These are phyloP conservation scores for Pangasianodon gigas DNA, from an alignment of 2,113 vertebrate genomes.

Conservation along the genomic window DNA sequence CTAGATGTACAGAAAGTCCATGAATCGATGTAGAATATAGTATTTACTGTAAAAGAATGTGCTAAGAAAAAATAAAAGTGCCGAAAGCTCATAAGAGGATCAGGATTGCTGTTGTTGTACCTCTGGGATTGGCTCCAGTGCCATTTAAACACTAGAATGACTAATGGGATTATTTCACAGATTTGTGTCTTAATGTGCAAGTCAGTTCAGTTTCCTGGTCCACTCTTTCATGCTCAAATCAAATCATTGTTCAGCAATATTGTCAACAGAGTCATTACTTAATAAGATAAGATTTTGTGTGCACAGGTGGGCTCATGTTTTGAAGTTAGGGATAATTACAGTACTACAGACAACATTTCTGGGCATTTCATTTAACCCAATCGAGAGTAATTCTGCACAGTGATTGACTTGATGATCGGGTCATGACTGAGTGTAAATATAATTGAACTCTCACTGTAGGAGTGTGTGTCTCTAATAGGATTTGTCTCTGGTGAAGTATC, in stretches of 20 bases:
- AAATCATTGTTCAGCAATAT: not conserved
- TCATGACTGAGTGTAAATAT: constrained; percentile 43
- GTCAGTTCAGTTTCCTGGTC: not conserved
- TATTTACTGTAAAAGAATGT: constrained; percentile 3
- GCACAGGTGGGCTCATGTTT: not conserved
- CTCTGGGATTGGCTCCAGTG: not conserved
- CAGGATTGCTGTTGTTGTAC: not conserved
- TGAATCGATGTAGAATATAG: not conserved
- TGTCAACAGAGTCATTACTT: not conserved
- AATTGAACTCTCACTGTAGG: constrained; percentile 24
- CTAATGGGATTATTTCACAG: constrained; percentile 67
- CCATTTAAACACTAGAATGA: constrained; percentile 29
- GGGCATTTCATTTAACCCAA: not conserved
- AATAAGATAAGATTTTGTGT: not conserved
- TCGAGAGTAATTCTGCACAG: not conserved
- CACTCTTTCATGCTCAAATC: not conserved
- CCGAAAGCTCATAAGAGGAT: constrained; percentile 37
- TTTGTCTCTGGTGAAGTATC: constrained; percentile 32
- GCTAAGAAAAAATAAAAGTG: not conserved
- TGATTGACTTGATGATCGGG: not conserved
- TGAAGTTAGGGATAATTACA: not conserved
- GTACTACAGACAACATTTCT: not conserved
- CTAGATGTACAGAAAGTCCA: constrained; percentile 16
- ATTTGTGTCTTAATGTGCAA: constrained; percentile 57
- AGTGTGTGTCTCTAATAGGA: constrained; percentile 38